Conservation (phyloP, 1,140 invertebrate species). For the Rhynchophorus ferrugineus region DNA sequence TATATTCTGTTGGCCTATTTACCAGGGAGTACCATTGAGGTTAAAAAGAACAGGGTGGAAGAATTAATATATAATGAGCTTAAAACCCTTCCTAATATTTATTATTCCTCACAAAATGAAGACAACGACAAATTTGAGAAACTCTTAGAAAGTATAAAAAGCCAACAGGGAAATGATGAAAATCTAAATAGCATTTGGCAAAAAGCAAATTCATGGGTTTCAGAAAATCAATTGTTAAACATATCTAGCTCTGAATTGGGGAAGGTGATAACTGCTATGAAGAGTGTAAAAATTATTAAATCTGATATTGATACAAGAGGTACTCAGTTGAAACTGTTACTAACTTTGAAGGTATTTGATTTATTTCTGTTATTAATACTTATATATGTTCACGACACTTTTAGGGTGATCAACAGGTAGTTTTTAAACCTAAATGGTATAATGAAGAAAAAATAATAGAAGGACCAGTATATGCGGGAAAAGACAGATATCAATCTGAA, state of each 20-base stretch:
- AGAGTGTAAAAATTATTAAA: slow-evolving; percentile 58
- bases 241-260: slow-evolving; percentile 45
- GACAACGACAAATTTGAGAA: neutral
- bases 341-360: slow-evolving; percentile 57
- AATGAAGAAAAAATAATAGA: slow-evolving; percentile 62
- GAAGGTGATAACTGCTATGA: slow-evolving; percentile 61
- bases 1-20: neutral
- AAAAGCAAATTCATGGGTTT: slow-evolving; percentile 30
- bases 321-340: slow-evolving; percentile 82
- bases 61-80: neutral
- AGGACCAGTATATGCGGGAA: slow-evolving; percentile 77
- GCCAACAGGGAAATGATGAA: neutral
- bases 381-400: slow-evolving; percentile 13
- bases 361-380: slow-evolving; percentile 3
- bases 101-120: neutral
- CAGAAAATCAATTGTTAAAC: slow-evolving; percentile 26
- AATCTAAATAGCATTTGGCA: slow-evolving; percentile 27
- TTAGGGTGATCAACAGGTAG: slow-evolving; percentile 63
- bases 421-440: slow-evolving; percentile 92
- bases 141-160: neutral
- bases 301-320: slow-evolving; percentile 72
- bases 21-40: neutral
- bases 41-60: neutral
- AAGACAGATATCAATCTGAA: slow-evolving; percentile 90
- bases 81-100: neutral